Base-by-base conservation (phyloP, 2,888 invertebrate species). In the Fissipunctia ypsillon region DNA sequence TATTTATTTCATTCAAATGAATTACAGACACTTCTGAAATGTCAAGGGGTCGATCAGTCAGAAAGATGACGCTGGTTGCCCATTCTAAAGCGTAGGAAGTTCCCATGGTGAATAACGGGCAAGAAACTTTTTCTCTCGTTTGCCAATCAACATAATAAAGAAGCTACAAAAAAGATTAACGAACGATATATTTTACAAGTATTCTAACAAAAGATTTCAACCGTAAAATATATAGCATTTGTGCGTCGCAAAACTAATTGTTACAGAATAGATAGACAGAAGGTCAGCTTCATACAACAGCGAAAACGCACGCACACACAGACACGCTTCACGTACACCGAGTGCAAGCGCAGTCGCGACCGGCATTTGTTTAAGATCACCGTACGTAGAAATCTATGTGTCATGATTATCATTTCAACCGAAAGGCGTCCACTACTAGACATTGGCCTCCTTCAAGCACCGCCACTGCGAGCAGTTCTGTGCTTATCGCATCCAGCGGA, bases 201-300 rank as follows among this genome's bases (percentile, higher is more conserved):
- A 16, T 45, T n/a, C 14, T 38, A 75, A 63, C 75, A 75, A 73
- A 75, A 52, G 19, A 63, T n/a, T 45, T 61, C 35, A 75, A n/a
- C 2, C 19, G 31, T 63, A 63, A 2, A 73, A 56, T 63, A 22
- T 38, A 10, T n/a, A 43, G 4, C 43, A 56, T 73, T 63, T 48
- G 45, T 41, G 3, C 41, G 31, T 25, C 6, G 25, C 3, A 64
- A 28, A 22, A 31, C 38, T 5, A 12, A 45, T 38, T 31, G 54
- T 38, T 35, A 59, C 16, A 41, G 10, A 38, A 41, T 16, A 50
- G 31, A 16, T n/a, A 22, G 10, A 1, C 48, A 73, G 43, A 72
- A 73, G 41, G 2, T 12, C 2, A 0, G 0, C 9, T 57, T 0
- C 6, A 19, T 14, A 3, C n/a, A n/a, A n/a, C n/a, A 69, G 10